phyloP scores from a whole-genome alignment of 2,113 vertebrate species.

The Brachionichthys hirsutus region DNA sequence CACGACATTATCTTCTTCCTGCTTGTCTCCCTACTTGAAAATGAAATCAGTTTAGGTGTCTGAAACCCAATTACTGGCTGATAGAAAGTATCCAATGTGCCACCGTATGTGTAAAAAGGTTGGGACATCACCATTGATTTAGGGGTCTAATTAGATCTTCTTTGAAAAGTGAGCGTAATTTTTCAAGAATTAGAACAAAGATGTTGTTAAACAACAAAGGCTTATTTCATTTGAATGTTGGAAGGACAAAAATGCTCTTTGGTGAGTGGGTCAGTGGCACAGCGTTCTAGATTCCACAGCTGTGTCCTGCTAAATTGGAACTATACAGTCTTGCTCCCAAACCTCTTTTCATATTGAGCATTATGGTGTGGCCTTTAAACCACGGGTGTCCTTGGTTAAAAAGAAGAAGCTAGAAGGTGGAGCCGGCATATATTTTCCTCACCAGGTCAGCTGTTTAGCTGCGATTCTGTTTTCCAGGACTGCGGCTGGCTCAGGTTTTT shows the following conservation, averaged over 20 bases:
- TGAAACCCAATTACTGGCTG: slow-evolving; percentile 62
- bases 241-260: slow-evolving; percentile 18
- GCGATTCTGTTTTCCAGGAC: no score
- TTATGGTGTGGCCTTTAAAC: no score
- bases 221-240: slow-evolving; percentile 1
- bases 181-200: slow-evolving; percentile 12
- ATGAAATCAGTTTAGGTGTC: slow-evolving; percentile 64
- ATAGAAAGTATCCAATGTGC: slow-evolving; percentile 56
- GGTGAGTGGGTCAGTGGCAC: slow-evolving; percentile 2
- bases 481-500: no score
- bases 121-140: slow-evolving; percentile 52
- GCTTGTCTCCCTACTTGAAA: slow-evolving; percentile 51
- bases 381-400: no score
- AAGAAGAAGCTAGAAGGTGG: no score
- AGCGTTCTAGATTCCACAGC: slow-evolving; percentile 17
- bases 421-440: no score
- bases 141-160: slow-evolving; percentile 46
- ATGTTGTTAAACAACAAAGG: slow-evolving; percentile 3
- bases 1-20: slow-evolving; percentile 58
- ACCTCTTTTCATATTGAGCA: no score
- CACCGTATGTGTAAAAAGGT: slow-evolving; percentile 56
- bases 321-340: no score
- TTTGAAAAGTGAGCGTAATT: slow-evolving; percentile 33
- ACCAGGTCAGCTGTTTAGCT: no score
- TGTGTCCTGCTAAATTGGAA: not conserved